Evolutionary conservation across 2,797 vertebrate species (phyloP).

Genomic region (Morus bassanus): DNA sequence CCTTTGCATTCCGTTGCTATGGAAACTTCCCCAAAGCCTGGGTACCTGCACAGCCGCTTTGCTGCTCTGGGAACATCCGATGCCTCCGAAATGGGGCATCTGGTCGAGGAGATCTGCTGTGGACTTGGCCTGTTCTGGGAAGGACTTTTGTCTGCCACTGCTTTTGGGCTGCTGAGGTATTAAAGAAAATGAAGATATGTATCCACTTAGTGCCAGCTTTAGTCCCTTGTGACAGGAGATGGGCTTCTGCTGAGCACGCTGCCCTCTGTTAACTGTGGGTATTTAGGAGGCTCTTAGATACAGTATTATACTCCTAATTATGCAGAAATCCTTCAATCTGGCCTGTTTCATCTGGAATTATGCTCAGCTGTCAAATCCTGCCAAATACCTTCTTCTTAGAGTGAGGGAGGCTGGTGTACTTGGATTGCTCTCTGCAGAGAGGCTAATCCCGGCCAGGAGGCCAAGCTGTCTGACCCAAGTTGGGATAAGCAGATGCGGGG

Average conservation of each 20-base stretch:
- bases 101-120: background rate
- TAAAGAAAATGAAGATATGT: background rate
- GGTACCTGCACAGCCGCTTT: background rate
- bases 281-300: slow-evolving; percentile 27
- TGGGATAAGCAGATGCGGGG: background rate
- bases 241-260: accelerated
- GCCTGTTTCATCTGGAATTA: slow-evolving; percentile 27
- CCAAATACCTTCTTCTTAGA: background rate
- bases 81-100: background rate
- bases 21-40: background rate
- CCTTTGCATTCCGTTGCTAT: slow-evolving; percentile 3
- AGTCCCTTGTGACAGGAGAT: background rate
- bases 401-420: background rate
- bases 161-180: background rate
- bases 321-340: slow-evolving; percentile 18
- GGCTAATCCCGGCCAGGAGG: background rate
- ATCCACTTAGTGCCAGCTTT: background rate
- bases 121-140: background rate
- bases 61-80: background rate
- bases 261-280: background rate
- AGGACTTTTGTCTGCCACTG: background rate
- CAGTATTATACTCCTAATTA: slow-evolving; percentile 39
- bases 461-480: background rate
- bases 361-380: background rate
- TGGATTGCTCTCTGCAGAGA: background rate